Base-by-base conservation (phyloP, 2,113 vertebrate genomes). In the Eublepharis macularius region DNA sequence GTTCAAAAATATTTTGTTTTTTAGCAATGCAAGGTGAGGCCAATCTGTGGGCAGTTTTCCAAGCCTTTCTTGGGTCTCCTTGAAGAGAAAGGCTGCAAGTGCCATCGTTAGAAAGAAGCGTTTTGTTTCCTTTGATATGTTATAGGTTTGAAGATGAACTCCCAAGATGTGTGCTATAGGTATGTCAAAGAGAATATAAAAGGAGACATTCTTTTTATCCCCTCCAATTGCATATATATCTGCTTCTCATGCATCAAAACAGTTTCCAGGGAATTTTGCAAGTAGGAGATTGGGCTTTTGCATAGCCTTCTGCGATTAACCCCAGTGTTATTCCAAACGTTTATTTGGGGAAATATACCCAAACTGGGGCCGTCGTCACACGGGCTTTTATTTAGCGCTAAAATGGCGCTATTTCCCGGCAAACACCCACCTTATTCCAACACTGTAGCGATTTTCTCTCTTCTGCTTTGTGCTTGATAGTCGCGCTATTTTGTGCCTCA, bases 151-250 rank as follows among this genome's bases (percentile, higher is more conserved):
- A 92, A 92, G 92, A 91, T 86, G 87, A 87, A 88, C 81, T 90
- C 21, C 90, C 91, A 87, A 92, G 91, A 88, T 92, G 85, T 89
- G 36, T 87, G 45, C 92, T 83, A 87, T 82, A 90, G 86, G 43
- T 41, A 90, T 90, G 91, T 94, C 90, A 94, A 94, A 94, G 85
- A 60, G 89, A 92, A 88, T 92, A 89, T 85, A 82, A 89, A 89
- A 90, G 91, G 87, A 65, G 78, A 51, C 73, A 75, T 88, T 90
- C 45, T 89, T 88, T 84, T 83, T 65, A 51, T 91, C 79, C 78
- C 77, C 43, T 90, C 60, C 26, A 66, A 54, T 84, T 45, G 17
- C 41, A 19, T 34, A 85, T 77, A 63, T 89, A 88, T 82, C 83
- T 41, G 65, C 24, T 81, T 60, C 12, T n/a, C 80, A 83, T 91